Evolutionary conservation across 2,113 vertebrate genomes (phyloP).

Genomic region (Echinops telfairi): DNA sequence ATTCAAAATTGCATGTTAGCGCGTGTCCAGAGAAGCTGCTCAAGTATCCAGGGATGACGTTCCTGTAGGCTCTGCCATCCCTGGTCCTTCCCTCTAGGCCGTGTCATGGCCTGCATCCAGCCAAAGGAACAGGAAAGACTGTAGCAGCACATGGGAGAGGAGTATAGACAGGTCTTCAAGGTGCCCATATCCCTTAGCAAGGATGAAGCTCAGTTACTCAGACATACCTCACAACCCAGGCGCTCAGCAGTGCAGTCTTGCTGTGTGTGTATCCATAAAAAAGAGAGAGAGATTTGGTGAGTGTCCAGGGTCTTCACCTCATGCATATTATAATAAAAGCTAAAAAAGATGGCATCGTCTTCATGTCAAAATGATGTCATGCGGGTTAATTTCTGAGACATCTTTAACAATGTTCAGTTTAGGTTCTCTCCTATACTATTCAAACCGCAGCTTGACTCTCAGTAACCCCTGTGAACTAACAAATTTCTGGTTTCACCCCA

Average conservation of each 20-base stretch:
- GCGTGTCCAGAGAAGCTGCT: neutral
- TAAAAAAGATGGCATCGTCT: neutral
- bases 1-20: neutral
- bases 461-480: neutral
- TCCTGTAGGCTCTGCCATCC: neutral
- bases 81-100: neutral
- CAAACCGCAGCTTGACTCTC: neutral
- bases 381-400: neutral
- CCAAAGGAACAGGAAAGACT: neutral
- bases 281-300: neutral
- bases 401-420: neutral
- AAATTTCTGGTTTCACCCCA: neutral
- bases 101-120: neutral
- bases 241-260: neutral
- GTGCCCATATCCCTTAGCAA: neutral
- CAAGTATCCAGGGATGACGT: neutral
- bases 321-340: neutral
- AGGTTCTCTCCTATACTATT: neutral
- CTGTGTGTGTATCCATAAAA: neutral
- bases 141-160: neutral
- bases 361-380: neutral
- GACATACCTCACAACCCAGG: neutral
- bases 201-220: neutral
- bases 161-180: neutral
- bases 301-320: neutral